Conservation (phyloP, 2,113 vertebrate genomes). For the Leptodactylus fuscus region DNA sequence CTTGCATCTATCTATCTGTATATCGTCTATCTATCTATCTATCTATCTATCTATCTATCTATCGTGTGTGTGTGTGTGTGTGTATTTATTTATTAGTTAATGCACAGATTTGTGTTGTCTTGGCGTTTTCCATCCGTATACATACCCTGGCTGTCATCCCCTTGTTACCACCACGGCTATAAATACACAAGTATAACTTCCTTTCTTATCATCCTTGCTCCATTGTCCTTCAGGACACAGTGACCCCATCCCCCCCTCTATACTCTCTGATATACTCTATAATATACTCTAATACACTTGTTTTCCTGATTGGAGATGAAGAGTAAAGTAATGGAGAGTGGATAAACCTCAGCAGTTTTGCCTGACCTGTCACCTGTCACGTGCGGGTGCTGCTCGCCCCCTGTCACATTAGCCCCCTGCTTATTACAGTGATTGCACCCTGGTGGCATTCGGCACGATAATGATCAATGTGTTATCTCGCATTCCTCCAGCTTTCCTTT, state of each 20-base stretch:
- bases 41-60: too few species aligned
- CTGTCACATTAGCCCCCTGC: slow-evolving; percentile 70
- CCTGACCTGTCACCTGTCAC: slow-evolving; percentile 72
- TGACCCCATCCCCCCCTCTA: too few species aligned
- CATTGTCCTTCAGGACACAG: neutral
- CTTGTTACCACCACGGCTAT: slow-evolving; percentile 47
- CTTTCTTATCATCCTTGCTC: slow-evolving; percentile 14
- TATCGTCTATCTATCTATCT: too few species aligned
- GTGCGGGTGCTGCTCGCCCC: slow-evolving; percentile 68
- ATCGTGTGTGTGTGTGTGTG: too few species aligned
- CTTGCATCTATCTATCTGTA: too few species aligned
- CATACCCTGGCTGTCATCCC: slow-evolving; percentile 56
- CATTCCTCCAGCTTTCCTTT: slow-evolving; percentile 86
- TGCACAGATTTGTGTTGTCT: too few species aligned
- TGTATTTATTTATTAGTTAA: too few species aligned
- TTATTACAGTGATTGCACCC: slow-evolving; percentile 79
- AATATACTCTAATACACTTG: neutral
- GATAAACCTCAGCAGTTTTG: slow-evolving; percentile 64
- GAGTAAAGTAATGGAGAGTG: slow-evolving; percentile 5
- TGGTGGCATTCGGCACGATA: slow-evolving; percentile 81
- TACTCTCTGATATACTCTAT: too few species aligned
- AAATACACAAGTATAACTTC: slow-evolving; percentile 28
- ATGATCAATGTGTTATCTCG: slow-evolving; percentile 84
- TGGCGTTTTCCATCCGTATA: too few species aligned
- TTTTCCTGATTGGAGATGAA: slow-evolving; percentile 6